Base-by-base conservation (phyloP, 1,140 invertebrate species). In the Formica exsecta region DNA sequence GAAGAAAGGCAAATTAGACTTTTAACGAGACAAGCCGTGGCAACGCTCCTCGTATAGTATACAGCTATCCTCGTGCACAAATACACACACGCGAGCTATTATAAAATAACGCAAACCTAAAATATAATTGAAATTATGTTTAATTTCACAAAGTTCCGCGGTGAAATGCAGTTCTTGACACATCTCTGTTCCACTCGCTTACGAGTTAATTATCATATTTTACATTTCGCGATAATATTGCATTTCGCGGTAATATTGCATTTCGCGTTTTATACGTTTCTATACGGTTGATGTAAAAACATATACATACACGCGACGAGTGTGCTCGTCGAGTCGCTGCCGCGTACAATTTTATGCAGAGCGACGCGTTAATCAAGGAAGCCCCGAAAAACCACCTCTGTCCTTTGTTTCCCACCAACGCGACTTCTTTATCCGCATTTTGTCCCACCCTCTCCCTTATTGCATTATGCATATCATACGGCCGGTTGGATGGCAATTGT, bases 381-480 rank as follows among this genome's bases (percentile, higher is more conserved):
- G 11, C 7, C n/a, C 38, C 25, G 44, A 74, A 83, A 74, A 83
- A 74, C 66, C 13, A 16, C 29, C 38, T 7, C 8, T 22, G 7
- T 44, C 68, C 29, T 51, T 71, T 44, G 65, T 61, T 73, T 38
- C n/a, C 16, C 38, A 73, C 36, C 32, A 13, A 74, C 38, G 54
- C 70, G 68, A 19, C 79, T 83, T 44, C 68, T 83, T 83, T 62
- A 83, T 74, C 79, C 44, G 57, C 38, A 48, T 73, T 62, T 74
- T 61, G 61, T 62, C 54, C 38, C 36, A 32, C 2, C 6, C 66
- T 57, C 22, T 59, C 54, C 54, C n/a, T 83, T 74, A 83, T 83
- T 83, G 79, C 79, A 83, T 83, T 83, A 83, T 83, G 79, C 68
- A 83, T 83, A 83, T 83, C 41, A 74, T 38, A 73, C 29, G 68